A percentile compares a stretch with the other conserved stretches of the same genome.
phyloP scores from a whole-genome alignment of 1,140 invertebrate species.

The Colletes gigas region DNA sequence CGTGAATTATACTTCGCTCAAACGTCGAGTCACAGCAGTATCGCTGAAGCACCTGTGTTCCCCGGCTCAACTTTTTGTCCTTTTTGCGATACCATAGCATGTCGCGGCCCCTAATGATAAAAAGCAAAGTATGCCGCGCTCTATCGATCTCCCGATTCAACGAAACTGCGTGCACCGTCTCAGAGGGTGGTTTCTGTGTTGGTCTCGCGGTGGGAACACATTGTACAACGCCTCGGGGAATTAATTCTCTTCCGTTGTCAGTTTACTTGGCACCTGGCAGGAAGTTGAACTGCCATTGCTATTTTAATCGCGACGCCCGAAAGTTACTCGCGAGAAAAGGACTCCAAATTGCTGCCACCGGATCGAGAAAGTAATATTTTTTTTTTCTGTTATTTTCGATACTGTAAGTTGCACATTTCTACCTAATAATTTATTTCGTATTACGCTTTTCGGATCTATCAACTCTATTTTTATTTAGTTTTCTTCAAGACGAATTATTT shows the following conservation, averaged over 20 bases:
- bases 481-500: no score
- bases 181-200: background rate
- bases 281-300: conserved; percentile 8
- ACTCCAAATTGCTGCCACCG: no score
- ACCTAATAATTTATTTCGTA: no score
- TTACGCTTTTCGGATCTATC: no score
- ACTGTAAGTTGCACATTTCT: no score
- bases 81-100: conserved; percentile 9
- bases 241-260: conserved; percentile 33
- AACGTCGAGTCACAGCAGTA: background rate
- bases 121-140: conserved; percentile 20
- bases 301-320: background rate
- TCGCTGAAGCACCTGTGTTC: conserved; percentile 11
- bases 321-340: background rate
- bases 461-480: no score
- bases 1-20: background rate
- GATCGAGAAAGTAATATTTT: background rate
- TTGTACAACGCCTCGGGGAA: conserved; percentile 21
- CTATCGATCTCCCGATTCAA: conserved; percentile 57
- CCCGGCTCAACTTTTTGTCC: conserved; percentile 6
- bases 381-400: no score
- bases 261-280: conserved; percentile 8
- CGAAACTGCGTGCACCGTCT: conserved; percentile 46
- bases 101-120: conserved; percentile 38
- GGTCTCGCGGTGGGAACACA: background rate